These are phyloP conservation scores for Solenopsis fugax DNA, from an alignment of 1,140 invertebrate species.

Conservation along the genomic window DNA sequence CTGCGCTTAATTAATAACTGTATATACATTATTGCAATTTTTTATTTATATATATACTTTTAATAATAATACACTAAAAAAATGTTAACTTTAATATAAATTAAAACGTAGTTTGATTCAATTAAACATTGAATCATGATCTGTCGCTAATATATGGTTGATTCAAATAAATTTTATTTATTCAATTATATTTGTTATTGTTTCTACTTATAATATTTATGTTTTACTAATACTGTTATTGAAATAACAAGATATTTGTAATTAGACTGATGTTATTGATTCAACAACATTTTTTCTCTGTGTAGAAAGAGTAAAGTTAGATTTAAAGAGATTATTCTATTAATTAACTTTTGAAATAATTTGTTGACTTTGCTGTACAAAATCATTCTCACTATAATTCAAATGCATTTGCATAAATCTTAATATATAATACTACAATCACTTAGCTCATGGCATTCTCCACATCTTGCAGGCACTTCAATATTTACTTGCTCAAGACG, in stretches of 20 bases:
- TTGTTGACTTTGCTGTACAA: background rate
- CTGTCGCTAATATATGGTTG: no score
- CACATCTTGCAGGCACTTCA: slow-evolving; percentile 51
- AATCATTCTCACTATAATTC: background rate
- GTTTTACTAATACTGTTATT: no score
- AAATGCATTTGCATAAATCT: slow-evolving; percentile 36
- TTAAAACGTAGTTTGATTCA: no score
- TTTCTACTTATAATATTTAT: no score
- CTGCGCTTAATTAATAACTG: background rate
- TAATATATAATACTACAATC: slow-evolving; percentile 40
- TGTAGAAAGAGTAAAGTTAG: background rate
- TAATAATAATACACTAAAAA: no score
- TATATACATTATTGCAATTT: background rate
- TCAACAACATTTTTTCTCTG: no score
- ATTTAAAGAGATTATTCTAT: background rate
- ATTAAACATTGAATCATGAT: no score
- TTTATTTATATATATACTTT: background rate
- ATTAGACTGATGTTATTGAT: no score
- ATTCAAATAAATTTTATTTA: no score
- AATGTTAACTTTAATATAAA: no score
- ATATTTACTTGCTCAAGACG: slow-evolving; percentile 70
- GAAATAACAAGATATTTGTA: no score
- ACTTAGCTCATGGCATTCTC: slow-evolving; percentile 35
- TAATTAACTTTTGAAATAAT: slow-evolving; percentile 3
- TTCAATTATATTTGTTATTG: no score